phyloP scores from a whole-genome alignment of 1,140 invertebrate genomes.

The Amphibalanus amphitrite region DNA sequence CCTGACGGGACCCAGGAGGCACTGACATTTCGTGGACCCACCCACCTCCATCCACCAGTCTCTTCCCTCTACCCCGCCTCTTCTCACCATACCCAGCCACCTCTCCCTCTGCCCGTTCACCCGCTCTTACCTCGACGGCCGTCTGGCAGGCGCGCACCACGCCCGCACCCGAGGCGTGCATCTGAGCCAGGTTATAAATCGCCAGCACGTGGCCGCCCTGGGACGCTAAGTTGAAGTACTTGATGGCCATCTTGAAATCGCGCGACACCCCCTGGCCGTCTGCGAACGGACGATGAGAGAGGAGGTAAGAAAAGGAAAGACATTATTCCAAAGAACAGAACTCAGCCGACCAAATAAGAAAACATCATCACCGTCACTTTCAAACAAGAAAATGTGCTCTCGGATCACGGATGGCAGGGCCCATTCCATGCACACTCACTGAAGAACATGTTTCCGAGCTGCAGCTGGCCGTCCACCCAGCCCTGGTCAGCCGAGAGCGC shows the following conservation, averaged over 20 bases:
- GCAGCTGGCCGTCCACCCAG: conserved; percentile 95
- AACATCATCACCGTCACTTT: too few species aligned
- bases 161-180: conserved; percentile 94
- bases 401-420: conserved; percentile 97
- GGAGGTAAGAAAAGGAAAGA: conserved; percentile 94
- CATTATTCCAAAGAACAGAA: conserved; percentile 75
- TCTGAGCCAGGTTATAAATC: conserved; percentile 90
- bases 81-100: conserved; percentile 86
- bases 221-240: conserved; percentile 92
- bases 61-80: conserved; percentile 82
- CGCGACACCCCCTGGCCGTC: conserved; percentile 74
- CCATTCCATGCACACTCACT: conserved; percentile 45
- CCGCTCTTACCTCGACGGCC: conserved; percentile 72
- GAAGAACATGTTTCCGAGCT: conserved; percentile 96
- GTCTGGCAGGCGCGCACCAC: conserved; percentile 77
- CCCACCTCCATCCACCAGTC: conserved; percentile 90
- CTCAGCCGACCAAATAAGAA: too few species aligned
- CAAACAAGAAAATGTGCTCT: conserved; percentile 96
- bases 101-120: conserved; percentile 97
- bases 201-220: conserved; percentile 94
- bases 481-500: conserved; percentile 45
- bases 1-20: too few species aligned
- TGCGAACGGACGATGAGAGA: conserved; percentile 83
- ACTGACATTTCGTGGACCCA: too few species aligned
- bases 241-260: conserved; percentile 88